Conservation (phyloP, 2,888 invertebrate species). For the Stramonita haemastoma region DNA sequence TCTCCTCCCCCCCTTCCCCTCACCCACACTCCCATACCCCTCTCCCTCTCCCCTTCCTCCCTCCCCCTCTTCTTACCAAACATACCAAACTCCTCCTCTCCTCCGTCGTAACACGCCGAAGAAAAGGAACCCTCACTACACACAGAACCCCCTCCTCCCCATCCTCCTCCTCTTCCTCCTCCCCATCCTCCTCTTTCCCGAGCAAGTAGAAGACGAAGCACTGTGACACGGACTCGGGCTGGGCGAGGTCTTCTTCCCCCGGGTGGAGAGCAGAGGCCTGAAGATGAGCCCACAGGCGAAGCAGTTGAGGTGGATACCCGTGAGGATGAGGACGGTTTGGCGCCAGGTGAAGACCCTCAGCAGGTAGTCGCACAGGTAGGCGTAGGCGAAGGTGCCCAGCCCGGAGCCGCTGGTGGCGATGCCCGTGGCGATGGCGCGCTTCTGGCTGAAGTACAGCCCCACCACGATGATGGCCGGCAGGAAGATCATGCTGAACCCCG, state of each 20-base stretch:
- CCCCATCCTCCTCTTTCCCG: constrained; percentile 8
- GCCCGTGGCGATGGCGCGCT: constrained; percentile 95
- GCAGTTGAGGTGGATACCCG: constrained; percentile 90
- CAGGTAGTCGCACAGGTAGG: constrained; percentile 81
- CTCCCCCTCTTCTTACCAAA: background rate
- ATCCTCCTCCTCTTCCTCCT: too few species aligned
- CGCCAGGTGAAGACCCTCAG: constrained; percentile 77
- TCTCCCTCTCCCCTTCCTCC: background rate
- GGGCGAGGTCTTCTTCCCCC: too few species aligned
- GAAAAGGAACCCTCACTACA: constrained; percentile 12
- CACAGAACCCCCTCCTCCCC: background rate
- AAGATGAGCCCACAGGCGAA: constrained; percentile 93
- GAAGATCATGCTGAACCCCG: constrained; percentile 97
- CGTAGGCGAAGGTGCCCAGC: constrained; percentile 94
- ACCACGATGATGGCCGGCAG: constrained; percentile 98
- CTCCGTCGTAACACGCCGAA: background rate
- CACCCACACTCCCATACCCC: background rate
- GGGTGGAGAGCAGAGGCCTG: constrained; percentile 83
- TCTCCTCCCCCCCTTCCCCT: background rate
- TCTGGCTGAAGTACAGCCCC: constrained; percentile 96
- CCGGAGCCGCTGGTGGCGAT: constrained; percentile 97
- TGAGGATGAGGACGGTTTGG: constrained; percentile 78
- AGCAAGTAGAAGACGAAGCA: background rate
- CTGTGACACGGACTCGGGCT: background rate
- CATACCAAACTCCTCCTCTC: background rate